phyloP scores from a whole-genome alignment of 2,888 invertebrate genomes.

The Tricholauxania praeusta region DNA sequence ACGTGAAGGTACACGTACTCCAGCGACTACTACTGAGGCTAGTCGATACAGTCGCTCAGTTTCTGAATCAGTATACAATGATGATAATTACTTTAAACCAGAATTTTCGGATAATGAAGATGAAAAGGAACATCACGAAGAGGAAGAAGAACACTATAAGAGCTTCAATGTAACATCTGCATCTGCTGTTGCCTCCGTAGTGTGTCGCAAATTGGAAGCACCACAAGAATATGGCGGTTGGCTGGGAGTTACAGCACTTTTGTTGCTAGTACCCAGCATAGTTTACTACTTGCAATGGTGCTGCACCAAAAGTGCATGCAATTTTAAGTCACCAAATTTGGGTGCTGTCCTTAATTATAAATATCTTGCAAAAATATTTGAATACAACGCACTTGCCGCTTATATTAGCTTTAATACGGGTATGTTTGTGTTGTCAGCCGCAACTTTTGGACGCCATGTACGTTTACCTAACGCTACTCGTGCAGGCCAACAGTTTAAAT shows the following conservation, averaged over 20 bases:
- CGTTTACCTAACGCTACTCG: slow-evolving; percentile 55
- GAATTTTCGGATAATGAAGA: slow-evolving; percentile 56
- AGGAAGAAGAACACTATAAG: slow-evolving; percentile 48
- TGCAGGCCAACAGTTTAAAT: slow-evolving; percentile 53
- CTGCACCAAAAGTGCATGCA: slow-evolving; percentile 55
- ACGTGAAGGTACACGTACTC: slow-evolving; percentile 47
- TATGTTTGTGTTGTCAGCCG: slow-evolving; percentile 59
- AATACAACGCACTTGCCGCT: slow-evolving; percentile 52
- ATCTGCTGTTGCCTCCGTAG: slow-evolving; percentile 43
- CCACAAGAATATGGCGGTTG: slow-evolving; percentile 63
- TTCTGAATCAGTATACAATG: slow-evolving; percentile 63
- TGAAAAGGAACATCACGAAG: slow-evolving; percentile 33
- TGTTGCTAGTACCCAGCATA: slow-evolving; percentile 54
- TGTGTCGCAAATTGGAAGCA: slow-evolving; percentile 55
- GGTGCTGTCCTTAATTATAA: slow-evolving; percentile 49
- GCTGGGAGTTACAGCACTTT: slow-evolving; percentile 54
- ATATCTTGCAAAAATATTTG: slow-evolving; percentile 56
- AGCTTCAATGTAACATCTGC: slow-evolving; percentile 53
- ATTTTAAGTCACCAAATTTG: slow-evolving; percentile 53
- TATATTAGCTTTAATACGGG: slow-evolving; percentile 59
- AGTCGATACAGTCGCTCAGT: slow-evolving; percentile 62
- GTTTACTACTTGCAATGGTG: slow-evolving; percentile 63
- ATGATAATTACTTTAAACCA: slow-evolving; percentile 61
- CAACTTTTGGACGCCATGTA: slow-evolving; percentile 62
- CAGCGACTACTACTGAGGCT: slow-evolving; percentile 52